A percentile compares a stretch with the other conserved stretches of the same genome.
Conservation (phyloP, 2,888 invertebrate genomes). For the Fragum sueziense region DNA sequence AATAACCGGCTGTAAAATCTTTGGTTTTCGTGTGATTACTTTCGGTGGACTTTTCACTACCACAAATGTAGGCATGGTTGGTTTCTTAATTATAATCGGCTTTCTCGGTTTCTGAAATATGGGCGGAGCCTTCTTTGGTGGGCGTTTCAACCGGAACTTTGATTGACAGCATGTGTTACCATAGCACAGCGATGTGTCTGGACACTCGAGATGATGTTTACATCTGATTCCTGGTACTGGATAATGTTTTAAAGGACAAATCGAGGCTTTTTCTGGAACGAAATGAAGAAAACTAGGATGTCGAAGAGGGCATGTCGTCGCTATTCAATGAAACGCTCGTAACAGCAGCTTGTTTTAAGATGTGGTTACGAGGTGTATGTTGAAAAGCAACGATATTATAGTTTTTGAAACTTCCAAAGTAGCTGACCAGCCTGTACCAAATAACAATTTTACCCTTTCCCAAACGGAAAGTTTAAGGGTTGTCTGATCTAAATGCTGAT, state of each 20-base stretch:
- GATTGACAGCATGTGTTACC: conserved; percentile 38
- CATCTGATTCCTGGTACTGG: conserved; percentile 19
- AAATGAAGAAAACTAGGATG: too few relatives aligned
- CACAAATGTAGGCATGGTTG: background rate
- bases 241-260: conserved; percentile 24
- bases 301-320: too few relatives aligned
- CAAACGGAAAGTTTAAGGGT: too few relatives aligned
- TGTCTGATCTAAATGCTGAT: too few relatives aligned
- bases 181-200: conserved; percentile 20
- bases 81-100: background rate
- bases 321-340: too few relatives aligned
- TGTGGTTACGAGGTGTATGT: too few relatives aligned
- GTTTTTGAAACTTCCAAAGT: too few relatives aligned
- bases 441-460: too few relatives aligned
- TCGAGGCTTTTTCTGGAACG: conserved; percentile 21
- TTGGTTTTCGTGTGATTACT: conserved; percentile 4
- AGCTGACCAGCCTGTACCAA: too few relatives aligned
- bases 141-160: conserved; percentile 6
- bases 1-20: background rate
- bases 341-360: too few relatives aligned
- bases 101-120: background rate
- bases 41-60: background rate
- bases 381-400: too few relatives aligned
- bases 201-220: conserved; percentile 19
- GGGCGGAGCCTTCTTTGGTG: conserved; percentile 11